phyloP scores from a whole-genome alignment of 2,888 invertebrate genomes.

The Drosophila paracracens region DNA sequence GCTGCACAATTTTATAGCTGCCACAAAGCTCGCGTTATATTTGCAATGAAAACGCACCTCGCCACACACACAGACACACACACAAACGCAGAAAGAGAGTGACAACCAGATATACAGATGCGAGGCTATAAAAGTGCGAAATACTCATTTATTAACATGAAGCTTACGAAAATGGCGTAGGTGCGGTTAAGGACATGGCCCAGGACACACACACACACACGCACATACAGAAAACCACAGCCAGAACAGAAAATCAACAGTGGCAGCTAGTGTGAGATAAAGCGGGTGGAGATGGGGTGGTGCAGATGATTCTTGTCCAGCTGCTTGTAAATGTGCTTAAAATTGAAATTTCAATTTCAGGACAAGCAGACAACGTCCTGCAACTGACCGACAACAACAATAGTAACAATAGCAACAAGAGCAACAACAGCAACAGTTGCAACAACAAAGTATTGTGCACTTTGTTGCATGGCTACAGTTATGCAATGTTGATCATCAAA shows the following conservation, averaged over 20 bases:
- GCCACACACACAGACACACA: slow-evolving; percentile 25
- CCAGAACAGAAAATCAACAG: slow-evolving; percentile 41
- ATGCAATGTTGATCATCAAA: slow-evolving; percentile 62
- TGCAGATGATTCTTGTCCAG: slow-evolving; percentile 48
- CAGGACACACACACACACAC: slow-evolving; percentile 17
- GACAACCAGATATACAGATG: slow-evolving; percentile 18
- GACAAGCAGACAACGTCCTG: slow-evolving; percentile 45
- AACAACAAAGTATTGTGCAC: slow-evolving; percentile 55
- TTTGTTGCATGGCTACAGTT: slow-evolving; percentile 64
- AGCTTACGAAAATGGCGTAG: slow-evolving; percentile 67
- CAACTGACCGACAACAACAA: slow-evolving; percentile 29
- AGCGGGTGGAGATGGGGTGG: background rate
- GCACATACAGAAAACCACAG: slow-evolving; percentile 34
- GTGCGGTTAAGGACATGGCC: slow-evolving; percentile 59
- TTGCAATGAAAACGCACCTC: slow-evolving; percentile 64
- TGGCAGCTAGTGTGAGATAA: slow-evolving; percentile 9
- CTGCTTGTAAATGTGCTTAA: slow-evolving; percentile 64
- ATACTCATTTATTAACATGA: slow-evolving; percentile 71
- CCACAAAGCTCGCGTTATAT: slow-evolving; percentile 54
- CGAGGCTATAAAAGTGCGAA: slow-evolving; percentile 65
- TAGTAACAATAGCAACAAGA: slow-evolving; percentile 9
- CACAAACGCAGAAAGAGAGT: slow-evolving; percentile 7
- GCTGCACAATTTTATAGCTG: slow-evolving; percentile 66
- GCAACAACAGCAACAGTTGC: slow-evolving; percentile 14
- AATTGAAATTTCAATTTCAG: slow-evolving; percentile 72